These are phyloP conservation scores for Ophiodon elongatus DNA, from an alignment of 2,113 vertebrate species.

Conservation along the genomic window DNA sequence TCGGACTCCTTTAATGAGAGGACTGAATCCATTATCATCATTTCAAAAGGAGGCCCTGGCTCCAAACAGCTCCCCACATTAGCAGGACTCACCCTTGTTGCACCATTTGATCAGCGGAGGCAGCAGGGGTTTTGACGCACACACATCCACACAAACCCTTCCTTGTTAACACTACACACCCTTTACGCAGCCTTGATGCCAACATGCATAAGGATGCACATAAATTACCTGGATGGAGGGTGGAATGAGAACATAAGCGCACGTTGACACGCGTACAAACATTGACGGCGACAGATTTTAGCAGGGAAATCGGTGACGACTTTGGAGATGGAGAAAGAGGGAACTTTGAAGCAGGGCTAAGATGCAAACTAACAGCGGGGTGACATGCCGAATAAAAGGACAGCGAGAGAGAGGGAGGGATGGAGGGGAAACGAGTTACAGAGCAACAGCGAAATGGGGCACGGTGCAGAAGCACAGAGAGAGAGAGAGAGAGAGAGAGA, in stretches of 20 bases:
- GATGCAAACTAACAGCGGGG: conserved; percentile 53
- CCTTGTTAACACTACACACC: conserved; percentile 55
- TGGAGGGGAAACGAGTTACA: background rate
- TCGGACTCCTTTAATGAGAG: conserved; percentile 99
- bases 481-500: background rate
- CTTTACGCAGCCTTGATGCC: conserved; percentile 48
- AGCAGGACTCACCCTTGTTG: conserved; percentile 95
- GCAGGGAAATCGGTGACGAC: conserved; percentile 79
- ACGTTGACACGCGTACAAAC: background rate
- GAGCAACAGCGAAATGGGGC: conserved; percentile 43
- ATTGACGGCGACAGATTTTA: conserved; percentile 43
- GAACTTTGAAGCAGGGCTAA: conserved; percentile 72
- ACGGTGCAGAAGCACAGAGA: conserved; percentile 27
- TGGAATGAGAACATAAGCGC: background rate
- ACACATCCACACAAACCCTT: conserved; percentile 31
- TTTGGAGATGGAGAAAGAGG: conserved; percentile 79
- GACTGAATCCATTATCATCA: conserved; percentile 99
- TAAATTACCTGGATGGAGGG: conserved; percentile 26
- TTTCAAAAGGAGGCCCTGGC: conserved; percentile 97
- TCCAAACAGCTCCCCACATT: conserved; percentile 98
- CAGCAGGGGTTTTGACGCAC: conserved; percentile 87
- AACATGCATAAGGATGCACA: conserved; percentile 40
- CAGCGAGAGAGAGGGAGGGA: background rate
- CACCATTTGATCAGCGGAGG: conserved; percentile 98
- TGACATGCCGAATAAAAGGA: conserved; percentile 18